Evolutionary conservation across 37 sponge, comb jelly and placozoan genomes (phyloP).

Genomic region (Sycon ciliatum): DNA sequence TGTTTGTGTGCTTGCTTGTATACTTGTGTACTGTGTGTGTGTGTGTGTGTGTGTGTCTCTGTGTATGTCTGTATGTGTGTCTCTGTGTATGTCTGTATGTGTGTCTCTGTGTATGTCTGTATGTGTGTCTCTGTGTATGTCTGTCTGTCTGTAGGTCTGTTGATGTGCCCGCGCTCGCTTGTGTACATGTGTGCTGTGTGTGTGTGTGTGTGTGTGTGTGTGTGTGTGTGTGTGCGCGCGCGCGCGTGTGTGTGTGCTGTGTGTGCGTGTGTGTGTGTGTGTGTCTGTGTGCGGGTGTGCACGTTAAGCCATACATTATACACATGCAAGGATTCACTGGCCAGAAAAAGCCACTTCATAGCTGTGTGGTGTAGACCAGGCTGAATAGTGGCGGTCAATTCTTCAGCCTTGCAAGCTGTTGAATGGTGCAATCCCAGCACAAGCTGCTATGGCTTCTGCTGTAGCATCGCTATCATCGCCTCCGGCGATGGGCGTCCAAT

Average conservation of each 20-base stretch:
- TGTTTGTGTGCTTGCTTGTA: background rate
- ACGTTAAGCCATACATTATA: too few relatives aligned
- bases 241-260: background rate
- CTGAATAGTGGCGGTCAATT: too few relatives aligned
- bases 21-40: background rate
- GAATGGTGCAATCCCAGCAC: too few relatives aligned
- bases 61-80: background rate
- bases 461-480: too few relatives aligned
- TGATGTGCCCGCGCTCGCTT: background rate
- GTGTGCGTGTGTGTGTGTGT: background rate
- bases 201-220: constrained; percentile 13
- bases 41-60: background rate
- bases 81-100: background rate
- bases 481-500: too few relatives aligned
- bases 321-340: too few relatives aligned
- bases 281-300: background rate
- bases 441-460: too few relatives aligned
- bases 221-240: constrained; percentile 2
- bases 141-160: background rate
- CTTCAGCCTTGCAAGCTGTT: too few relatives aligned
- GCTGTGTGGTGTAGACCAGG: too few relatives aligned
- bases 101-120: background rate
- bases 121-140: background rate
- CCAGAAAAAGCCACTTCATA: too few relatives aligned
- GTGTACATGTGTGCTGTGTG: constrained; percentile 2